These are phyloP conservation scores for Argyra leucocephala DNA, from an alignment of 2,888 invertebrate species.

Conservation along the genomic window DNA sequence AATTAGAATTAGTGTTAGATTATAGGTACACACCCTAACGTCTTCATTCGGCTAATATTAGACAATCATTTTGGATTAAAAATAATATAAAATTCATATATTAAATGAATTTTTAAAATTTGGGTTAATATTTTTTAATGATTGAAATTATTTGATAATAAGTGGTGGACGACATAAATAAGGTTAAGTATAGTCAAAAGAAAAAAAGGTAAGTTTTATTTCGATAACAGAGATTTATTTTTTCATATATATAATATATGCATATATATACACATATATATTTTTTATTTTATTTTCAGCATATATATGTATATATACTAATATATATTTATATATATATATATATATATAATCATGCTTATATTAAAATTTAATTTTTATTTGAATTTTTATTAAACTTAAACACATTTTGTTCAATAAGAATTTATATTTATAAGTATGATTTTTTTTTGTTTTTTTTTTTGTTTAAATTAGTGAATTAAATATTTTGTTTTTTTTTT, in stretches of 20 bases:
- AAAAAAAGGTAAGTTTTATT: neutral
- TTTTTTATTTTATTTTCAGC: neutral
- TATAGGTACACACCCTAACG: too few relatives aligned
- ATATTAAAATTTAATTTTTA: neutral
- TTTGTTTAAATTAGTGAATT: slow-evolving; percentile 1
- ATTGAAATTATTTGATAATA: too few relatives aligned
- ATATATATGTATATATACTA: neutral
- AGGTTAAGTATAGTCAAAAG: too few relatives aligned
- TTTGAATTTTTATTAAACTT: slow-evolving; percentile 1
- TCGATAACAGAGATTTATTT: slow-evolving; percentile 13
- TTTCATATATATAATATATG: neutral
- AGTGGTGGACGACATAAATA: too few relatives aligned
- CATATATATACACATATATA: neutral
- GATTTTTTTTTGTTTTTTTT: too few relatives aligned
- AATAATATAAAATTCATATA: too few relatives aligned
- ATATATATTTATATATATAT: neutral
- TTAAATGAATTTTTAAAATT: too few relatives aligned
- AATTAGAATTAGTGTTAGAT: too few relatives aligned
- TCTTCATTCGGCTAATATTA: too few relatives aligned
- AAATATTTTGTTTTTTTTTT: neutral
- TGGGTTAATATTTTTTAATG: too few relatives aligned
- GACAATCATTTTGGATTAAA: too few relatives aligned
- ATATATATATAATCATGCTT: neutral
- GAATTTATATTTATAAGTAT: neutral
- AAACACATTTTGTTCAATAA: slow-evolving; percentile 3